Percentiles rank a stretch among this genome's conserved stretches.
Conservation (phyloP, 2,888 invertebrate genomes). For the Polia nebulosa region DNA sequence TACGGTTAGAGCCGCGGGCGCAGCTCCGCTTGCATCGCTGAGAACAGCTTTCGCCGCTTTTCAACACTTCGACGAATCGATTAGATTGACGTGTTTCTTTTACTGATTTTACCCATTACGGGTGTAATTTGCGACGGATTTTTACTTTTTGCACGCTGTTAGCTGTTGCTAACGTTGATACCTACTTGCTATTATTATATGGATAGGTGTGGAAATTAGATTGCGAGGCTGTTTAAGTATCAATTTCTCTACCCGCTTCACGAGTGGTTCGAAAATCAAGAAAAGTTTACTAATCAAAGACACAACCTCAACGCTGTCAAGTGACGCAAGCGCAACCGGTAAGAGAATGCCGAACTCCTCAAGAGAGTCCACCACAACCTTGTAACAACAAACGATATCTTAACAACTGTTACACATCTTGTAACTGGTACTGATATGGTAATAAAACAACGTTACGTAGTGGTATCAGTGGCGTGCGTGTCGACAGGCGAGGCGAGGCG, state of each 20-base stretch:
- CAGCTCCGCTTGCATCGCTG: slow-evolving; percentile 79
- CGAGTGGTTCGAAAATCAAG: slow-evolving; percentile 3
- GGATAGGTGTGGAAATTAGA: slow-evolving; percentile 37
- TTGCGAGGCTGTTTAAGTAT: slow-evolving; percentile 1
- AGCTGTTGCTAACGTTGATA: slow-evolving; percentile 24
- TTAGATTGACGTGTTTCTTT: slow-evolving; percentile 82
- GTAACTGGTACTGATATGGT: slow-evolving; percentile 60
- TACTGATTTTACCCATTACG: slow-evolving; percentile 77
- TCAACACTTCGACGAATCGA: slow-evolving; percentile 90
- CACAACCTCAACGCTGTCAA: background rate
- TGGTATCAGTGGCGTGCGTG: slow-evolving; percentile 68
- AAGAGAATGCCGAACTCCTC: slow-evolving; percentile 3
- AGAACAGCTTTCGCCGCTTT: slow-evolving; percentile 89
- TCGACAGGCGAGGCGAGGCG: slow-evolving; percentile 73
- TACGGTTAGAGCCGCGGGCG: slow-evolving; percentile 83
- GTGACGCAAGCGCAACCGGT: background rate
- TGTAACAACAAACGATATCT: slow-evolving; percentile 44
- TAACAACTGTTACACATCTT: slow-evolving; percentile 59
- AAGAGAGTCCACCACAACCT: slow-evolving; percentile 25
- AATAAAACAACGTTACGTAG: slow-evolving; percentile 60
- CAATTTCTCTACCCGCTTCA: background rate
- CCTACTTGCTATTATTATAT: slow-evolving; percentile 32
- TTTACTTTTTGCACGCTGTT: slow-evolving; percentile 51
- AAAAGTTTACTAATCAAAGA: background rate
- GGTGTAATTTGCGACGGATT: slow-evolving; percentile 64